phyloP scores from a whole-genome alignment of 1,140 invertebrate genomes.

The Myzus persicae region DNA sequence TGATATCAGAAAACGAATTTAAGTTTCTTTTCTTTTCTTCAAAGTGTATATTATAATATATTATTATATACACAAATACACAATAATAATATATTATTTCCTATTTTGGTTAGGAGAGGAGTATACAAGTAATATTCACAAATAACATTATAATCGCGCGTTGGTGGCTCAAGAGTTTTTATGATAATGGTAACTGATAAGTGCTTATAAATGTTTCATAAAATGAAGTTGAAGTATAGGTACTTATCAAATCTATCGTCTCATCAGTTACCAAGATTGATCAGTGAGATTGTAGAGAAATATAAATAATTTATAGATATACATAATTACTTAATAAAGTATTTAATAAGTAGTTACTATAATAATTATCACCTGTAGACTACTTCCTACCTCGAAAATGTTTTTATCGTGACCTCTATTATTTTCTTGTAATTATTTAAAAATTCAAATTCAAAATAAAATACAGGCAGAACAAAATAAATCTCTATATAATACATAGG shows the following conservation, averaged over 20 bases:
- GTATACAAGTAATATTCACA: neutral
- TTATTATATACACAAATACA: neutral
- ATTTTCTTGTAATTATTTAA: neutral
- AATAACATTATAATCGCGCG: neutral
- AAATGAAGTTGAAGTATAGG: neutral
- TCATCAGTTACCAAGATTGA: neutral
- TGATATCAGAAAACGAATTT: conserved; percentile 27
- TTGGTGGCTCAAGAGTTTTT: neutral
- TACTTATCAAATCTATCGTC: neutral
- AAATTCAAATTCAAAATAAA: neutral
- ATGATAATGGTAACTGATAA: neutral
- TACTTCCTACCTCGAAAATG: neutral
- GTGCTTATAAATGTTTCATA: neutral
- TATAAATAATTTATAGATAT: neutral
- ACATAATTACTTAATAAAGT: no score
- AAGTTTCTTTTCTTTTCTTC: neutral
- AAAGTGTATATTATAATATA: neutral
- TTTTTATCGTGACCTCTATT: neutral
- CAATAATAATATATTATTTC: neutral
- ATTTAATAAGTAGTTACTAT: no score
- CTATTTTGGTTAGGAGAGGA: neutral
- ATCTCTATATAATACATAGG: no score
- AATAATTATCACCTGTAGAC: neutral
- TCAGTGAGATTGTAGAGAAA: neutral
- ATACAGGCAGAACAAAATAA: neutral